Base-by-base conservation (phyloP, 2,113 vertebrate species). In the Hucho hucho region DNA sequence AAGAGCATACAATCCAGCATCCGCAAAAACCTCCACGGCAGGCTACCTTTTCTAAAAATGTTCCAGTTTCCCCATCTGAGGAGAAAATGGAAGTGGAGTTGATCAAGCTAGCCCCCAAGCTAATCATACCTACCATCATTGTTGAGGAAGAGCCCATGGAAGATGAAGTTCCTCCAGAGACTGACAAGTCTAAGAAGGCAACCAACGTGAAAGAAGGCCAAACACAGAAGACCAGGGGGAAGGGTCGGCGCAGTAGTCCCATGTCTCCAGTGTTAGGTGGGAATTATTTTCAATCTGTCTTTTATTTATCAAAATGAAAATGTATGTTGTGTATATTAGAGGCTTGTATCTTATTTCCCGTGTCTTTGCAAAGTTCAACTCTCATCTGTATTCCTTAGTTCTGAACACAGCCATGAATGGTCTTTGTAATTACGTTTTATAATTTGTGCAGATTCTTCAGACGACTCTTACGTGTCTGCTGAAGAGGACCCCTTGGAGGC, bases 381-480 rank as follows among this genome's bases (percentile, higher is more conserved):
- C 49, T 53, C 12, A 53, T 53, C 1, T 0, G 12, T 18, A 53
- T 16, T 53, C 49, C 16, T 53, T 16, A 16, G 16, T 18, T 53
- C 49, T 53, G 49, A 53, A 53, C 49, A 18, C 3, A 53, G 49
- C 16, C 49, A 53, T 26, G 7, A 65, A 26, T 65, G 25, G 25
- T 65, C 9, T 65, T 25, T 65, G 64, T 61, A 61, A 28, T 65
- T 12, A 63, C 1, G 14, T 13, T 6, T 28, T 26, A 25, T 25
- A 65, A 29, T 18, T 2, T 28, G 64, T 25, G 25, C 91, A 98
- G 97, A 98, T 89, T 99, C 98, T 32, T 99, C 98, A 0, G 98
- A 98, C 0, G 98, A 98, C 83, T 99, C 97, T 22, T 99, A 98
- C 0, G 95, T 98, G 75, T 99, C 98, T 13, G 97, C 97, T 22